Evolutionary conservation across 2,888 invertebrate species (phyloP), one percentile per base, ranked within the genome.

Genomic region (Acanthoscelides obtectus): DNA sequence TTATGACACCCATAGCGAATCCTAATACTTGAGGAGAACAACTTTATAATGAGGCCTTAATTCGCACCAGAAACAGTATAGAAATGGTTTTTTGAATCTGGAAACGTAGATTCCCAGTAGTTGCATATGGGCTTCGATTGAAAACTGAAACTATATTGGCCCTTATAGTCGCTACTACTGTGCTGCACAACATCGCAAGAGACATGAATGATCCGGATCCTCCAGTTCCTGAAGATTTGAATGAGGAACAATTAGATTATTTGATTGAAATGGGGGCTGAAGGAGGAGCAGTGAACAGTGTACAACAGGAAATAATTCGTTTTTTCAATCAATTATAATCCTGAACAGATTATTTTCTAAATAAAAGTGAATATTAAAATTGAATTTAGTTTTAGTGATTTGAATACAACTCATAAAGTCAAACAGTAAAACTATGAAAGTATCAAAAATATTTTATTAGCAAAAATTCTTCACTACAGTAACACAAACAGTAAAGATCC

Each of bases 11-110:
- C 8, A 20, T 70, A 19, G 22, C 21, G 22, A 66, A 70, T 27
- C 70, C 70, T 25, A 67, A 17, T 22, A 67, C 70, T 27, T 22
- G 22, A 22, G 67, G 66, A n/a, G n/a, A n/a, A n/a, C n/a, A n/a
- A n/a, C n/a, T n/a, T n/a, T n/a, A n/a, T n/a, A n/a, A 70, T 70
- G 67, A 70, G 66, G 66, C n/a, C 27, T 70, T 27, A 70, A 70
- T 70, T 20, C 22, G 70, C 66, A 70, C 70, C 22, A 66, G 70
- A n/a, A 70, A 70, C 67, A 45, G n/a, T 17, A 63, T 70, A 20
- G 70, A 70, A 67, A 66, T 12, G 66, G 19, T 45, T 22, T 27
- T 82, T 80, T 81, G 80, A 78, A 81, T 81, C 80, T 82, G 81
- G 81, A 82, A 81, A 79, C 79, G 81, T 78, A 75, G 79, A 74